Percentiles rank a stretch among this genome's conserved stretches.
These are phyloP conservation scores for Amiota communis DNA, from an alignment of 2,888 invertebrate genomes.

Conservation along the genomic window DNA sequence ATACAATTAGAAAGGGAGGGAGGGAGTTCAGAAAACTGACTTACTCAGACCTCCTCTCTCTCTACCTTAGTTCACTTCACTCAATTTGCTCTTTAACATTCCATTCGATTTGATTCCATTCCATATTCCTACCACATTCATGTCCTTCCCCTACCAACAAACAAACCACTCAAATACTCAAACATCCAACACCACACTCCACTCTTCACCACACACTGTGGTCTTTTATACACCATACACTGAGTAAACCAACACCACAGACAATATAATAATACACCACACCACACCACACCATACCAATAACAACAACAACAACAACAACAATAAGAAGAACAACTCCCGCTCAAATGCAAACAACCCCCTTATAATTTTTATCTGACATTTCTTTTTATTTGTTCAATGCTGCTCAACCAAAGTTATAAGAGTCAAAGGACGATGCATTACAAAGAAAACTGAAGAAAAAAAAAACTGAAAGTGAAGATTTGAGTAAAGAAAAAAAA, in stretches of 20 bases:
- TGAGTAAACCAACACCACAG: neutral
- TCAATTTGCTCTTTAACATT: no score
- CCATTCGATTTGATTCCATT: constrained; percentile 15
- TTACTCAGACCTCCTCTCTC: no score
- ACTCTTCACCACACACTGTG: neutral
- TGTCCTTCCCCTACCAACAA: constrained; percentile 4
- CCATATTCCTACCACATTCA: constrained; percentile 27
- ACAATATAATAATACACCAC: constrained; percentile 11
- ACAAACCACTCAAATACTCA: neutral
- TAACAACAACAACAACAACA: constrained; percentile 22
- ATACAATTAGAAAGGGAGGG: no score
- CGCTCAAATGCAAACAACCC: constrained; percentile 36
- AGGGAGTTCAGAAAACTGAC: no score
- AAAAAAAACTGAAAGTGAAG: neutral
- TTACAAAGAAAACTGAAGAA: neutral
- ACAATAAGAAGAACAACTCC: constrained; percentile 1
- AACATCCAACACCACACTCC: neutral
- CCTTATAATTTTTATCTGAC: neutral
- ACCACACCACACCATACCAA: constrained; percentile 15
- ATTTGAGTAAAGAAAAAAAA: neutral
- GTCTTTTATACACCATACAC: no score
- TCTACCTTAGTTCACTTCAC: no score
- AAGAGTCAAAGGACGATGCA: no score
- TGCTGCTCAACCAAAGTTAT: no score
- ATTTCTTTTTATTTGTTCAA: no score